Percentiles rank a stretch among this genome's conserved stretches.
These are phyloP conservation scores for Sinohyriopsis cumingii DNA, from an alignment of 2,888 invertebrate genomes.

Conservation along the genomic window DNA sequence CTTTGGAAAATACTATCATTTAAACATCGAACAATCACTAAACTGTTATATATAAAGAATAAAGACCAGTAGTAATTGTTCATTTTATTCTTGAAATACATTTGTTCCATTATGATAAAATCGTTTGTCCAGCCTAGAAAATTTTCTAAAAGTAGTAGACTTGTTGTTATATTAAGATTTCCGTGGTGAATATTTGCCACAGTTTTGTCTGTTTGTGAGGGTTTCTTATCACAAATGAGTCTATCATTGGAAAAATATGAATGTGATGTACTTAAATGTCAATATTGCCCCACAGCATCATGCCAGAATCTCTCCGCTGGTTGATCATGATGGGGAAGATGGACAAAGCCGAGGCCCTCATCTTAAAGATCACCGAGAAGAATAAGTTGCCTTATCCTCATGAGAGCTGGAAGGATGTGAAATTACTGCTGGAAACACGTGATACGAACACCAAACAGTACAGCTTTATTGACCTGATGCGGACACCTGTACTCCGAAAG, in stretches of 20 bases:
- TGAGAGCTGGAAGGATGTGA: conserved; percentile 39
- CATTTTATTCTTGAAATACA: too few relatives aligned
- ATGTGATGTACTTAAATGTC: neutral
- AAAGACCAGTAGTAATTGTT: too few relatives aligned
- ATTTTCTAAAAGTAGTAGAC: too few relatives aligned
- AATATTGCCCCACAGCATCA: conserved; percentile 42
- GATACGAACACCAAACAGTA: conserved; percentile 29
- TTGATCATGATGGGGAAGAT: conserved; percentile 51
- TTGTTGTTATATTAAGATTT: too few relatives aligned
- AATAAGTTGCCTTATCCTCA: conserved; percentile 52
- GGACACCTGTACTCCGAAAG: conserved; percentile 58
- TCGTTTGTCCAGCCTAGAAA: too few relatives aligned
- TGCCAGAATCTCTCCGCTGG: conserved; percentile 68
- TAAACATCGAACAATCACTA: too few relatives aligned
- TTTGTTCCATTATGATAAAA: too few relatives aligned
- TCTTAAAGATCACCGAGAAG: conserved; percentile 44
- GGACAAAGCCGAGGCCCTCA: conserved; percentile 42
- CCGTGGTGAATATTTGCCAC: too few relatives aligned
- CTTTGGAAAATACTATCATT: too few relatives aligned
- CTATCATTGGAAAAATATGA: too few relatives aligned
- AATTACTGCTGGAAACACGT: conserved; percentile 29
- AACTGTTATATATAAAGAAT: too few relatives aligned
- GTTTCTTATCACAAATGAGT: too few relatives aligned
- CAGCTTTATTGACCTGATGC: conserved; percentile 57
- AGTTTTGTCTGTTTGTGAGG: neutral